A percentile compares a stretch with the other conserved stretches of the same genome.
These are phyloP conservation scores for Crotalus viridis DNA, from an alignment of 2,113 vertebrate species.

Conservation along the genomic window DNA sequence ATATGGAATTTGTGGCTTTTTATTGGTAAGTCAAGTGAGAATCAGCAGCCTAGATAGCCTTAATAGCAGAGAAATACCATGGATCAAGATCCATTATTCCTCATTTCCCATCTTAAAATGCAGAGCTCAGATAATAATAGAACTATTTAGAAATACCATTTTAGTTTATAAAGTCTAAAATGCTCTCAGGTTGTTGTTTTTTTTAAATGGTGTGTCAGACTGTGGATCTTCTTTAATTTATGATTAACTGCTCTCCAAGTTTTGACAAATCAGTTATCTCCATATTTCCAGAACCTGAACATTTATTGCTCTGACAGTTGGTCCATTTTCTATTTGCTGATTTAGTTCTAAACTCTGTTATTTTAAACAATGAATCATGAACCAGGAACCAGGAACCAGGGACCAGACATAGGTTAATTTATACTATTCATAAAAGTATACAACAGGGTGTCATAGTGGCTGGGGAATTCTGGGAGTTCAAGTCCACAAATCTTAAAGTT, in stretches of 20 bases:
- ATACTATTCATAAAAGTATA: slow-evolving; percentile 27
- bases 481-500: neutral
- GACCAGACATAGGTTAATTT: slow-evolving; percentile 31
- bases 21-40: too few species aligned
- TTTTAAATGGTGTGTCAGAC: neutral
- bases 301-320: neutral
- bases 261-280: too few species aligned
- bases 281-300: neutral
- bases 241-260: too few species aligned
- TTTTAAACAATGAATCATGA: neutral
- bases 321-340: neutral
- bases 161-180: neutral
- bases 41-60: too few species aligned
- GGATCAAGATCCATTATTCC: neutral
- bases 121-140: neutral
- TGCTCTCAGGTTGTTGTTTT: too few species aligned
- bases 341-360: neutral
- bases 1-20: too few species aligned
- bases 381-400: neutral
- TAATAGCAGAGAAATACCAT: neutral
- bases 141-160: neutral
- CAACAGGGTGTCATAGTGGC: neutral
- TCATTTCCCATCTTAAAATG: neutral
- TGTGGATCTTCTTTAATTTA: too few species aligned
- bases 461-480: neutral